Evolutionary conservation across 37 sponge, comb jelly and placozoan genomes (phyloP), one percentile per base, ranked within the genome.

Genomic region (Corticium candelabrum): DNA sequence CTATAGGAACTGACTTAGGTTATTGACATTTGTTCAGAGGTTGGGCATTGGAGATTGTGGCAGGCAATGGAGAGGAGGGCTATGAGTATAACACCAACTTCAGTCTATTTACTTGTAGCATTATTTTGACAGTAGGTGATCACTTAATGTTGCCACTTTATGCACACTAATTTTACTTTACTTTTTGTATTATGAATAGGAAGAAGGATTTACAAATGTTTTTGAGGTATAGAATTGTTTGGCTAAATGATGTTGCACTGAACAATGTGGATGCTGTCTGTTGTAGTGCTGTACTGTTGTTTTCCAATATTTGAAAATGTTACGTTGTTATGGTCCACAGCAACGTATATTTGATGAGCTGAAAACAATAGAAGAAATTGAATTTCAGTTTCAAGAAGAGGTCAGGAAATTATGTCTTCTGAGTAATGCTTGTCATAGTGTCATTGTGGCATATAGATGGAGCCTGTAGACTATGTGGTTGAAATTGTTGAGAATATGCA

Each of bases 401-500:
- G 87, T 84, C 30, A 29, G 78, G 68, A 39, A 1, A 1, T 15
- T n/a, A 37, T 38, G 0, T 76, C 2, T 71, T 77, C 57, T 2
- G 78, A 3, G 40, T 68, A 38, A 30, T 68, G 21, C 81, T 1
- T 40, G 41, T 73, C 1, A 34, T 1, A 34, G 68, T 2, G 68
- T 68, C 30, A 1, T 33, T 68, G 32, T 2, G 68, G 30, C 1
- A 33, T 7, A 43, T 31, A 87, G 83, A 82, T 85, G 41, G 91
- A 90, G 0, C 82, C 88, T 3, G 41, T 37, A 0, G 85, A 82
- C 40, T 82, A 57, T 79, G 88, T 75, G 2, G 78, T 80, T 33
- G 68, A 73, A n/a, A 5, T 90, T 31, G 85, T 82, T 67, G 85
- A 84, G 39, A 37, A 81, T 27, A 87, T 90, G 88, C 85, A 87